Percentiles rank a stretch among this genome's conserved stretches.
Evolutionary conservation across 2,113 vertebrate genomes (phyloP).

Genomic region (Brachirus orientalis): DNA sequence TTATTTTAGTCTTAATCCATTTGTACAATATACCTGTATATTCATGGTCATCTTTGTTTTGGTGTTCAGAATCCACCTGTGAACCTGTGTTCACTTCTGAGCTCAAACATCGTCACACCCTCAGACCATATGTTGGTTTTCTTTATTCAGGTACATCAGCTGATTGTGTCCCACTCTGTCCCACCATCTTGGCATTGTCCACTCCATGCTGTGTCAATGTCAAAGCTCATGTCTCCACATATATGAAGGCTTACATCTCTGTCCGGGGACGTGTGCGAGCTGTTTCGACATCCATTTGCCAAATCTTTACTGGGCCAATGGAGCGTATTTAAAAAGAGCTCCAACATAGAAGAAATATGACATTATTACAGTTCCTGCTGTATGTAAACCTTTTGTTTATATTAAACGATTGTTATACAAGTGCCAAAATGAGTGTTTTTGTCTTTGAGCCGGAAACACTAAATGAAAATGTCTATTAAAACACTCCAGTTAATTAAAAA

Average conservation of each 20-base stretch:
- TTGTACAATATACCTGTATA: not conserved
- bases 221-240: slow-evolving; percentile 3
- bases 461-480: too few relatives aligned
- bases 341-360: too few relatives aligned
- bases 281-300: slow-evolving; percentile 45
- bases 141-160: slow-evolving; percentile 33
- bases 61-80: not conserved
- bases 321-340: slow-evolving; percentile 38
- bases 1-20: slow-evolving; percentile 1
- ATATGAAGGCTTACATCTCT: not conserved
- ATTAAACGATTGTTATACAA: slow-evolving; percentile 70
- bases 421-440: slow-evolving; percentile 7
- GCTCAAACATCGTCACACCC: slow-evolving; percentile 23
- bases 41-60: slow-evolving; percentile 5
- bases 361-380: slow-evolving; percentile 62
- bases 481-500: too few relatives aligned
- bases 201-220: slow-evolving; percentile 31
- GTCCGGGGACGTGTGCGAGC: slow-evolving; percentile 8
- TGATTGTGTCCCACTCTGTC: slow-evolving; percentile 34
- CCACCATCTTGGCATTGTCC: slow-evolving; percentile 26
- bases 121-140: slow-evolving; percentile 40
- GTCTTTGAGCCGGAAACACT: not conserved
- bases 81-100: not conserved
- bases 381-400: slow-evolving; percentile 73
- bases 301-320: slow-evolving; percentile 47